Conservation (phyloP, 2,113 vertebrate species). For the Crypturellus undulatus region DNA sequence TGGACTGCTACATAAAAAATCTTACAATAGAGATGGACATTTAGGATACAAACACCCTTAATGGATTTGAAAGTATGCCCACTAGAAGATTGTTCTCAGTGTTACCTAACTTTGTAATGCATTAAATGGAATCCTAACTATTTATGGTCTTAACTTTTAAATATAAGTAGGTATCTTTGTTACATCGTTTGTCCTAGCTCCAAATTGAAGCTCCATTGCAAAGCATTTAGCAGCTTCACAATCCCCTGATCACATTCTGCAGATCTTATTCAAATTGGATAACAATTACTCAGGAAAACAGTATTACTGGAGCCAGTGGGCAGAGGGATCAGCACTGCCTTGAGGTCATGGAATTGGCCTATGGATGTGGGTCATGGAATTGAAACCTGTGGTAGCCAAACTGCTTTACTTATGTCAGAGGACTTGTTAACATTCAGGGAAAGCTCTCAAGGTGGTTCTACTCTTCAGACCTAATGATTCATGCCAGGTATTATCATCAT, state of each 20-base stretch:
- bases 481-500: background rate
- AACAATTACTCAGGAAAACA: background rate
- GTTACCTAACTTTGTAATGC: background rate
- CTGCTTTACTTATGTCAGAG: background rate
- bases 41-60: background rate
- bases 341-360: background rate
- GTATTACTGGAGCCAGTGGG: background rate
- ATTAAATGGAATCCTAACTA: background rate
- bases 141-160: background rate
- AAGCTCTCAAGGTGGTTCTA: slow-evolving; percentile 6
- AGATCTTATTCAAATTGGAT: background rate
- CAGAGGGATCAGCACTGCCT: background rate
- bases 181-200: slow-evolving; percentile 1
- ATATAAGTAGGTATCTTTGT: slow-evolving; percentile 1
- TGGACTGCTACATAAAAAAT: background rate
- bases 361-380: background rate
- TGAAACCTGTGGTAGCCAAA: background rate
- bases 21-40: background rate
- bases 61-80: background rate
- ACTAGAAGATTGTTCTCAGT: background rate
- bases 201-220: background rate
- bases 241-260: background rate
- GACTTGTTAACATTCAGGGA: background rate
- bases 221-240: slow-evolving; percentile 3
- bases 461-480: slow-evolving; percentile 23